Evolutionary conservation across 2,797 vertebrate genomes (phyloP), one percentile per base, ranked within the genome.

Genomic region (Girardinus metallicus): DNA sequence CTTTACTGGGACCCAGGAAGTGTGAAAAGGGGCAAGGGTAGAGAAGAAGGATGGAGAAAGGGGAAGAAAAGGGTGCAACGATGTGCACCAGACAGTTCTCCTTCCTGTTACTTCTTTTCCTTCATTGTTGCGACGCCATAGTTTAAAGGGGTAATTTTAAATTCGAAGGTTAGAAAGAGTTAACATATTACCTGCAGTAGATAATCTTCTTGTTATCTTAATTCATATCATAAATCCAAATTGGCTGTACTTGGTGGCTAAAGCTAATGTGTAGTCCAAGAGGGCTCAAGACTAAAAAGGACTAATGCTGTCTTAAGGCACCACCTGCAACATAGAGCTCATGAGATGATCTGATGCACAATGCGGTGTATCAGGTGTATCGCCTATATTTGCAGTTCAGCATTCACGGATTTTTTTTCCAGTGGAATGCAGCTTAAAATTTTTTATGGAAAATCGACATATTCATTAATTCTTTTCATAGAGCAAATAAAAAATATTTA

Each of bases 21-120:
- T 89, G 83, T 86, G 87, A 91, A 84, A 85, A 62, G 74, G 9
- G 72, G 79, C 74, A 57, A 68, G 77, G 57, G 74, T 78, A 72
- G 66, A 70, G 41, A 51, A 74, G 72, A 80, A 41, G 64, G 21
- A 26, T 68, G 60, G 79, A 64, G 64, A 77, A 55, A 64, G 66
- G 36, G 64, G 23, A 21, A 70, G 51, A 77, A 92, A 91, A 83
- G 88, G 88, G 87, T 87, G 91, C 94, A 94, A 85, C 89, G 89
- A 93, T 94, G 93, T 94, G 94, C 91, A 94, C 85, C 87, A 94
- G 89, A 87, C 91, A 93, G 89, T 88, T 91, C 84, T 91, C 83
- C 86, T 89, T 89, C 60, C 85, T 88, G 93, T 89, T 94, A 87
- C 88, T 89, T 91, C 90, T 93, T 93, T 79, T 15, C 83, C 79